Conservation (phyloP, 1,140 invertebrate species). For the Lanistes nyassanus region DNA sequence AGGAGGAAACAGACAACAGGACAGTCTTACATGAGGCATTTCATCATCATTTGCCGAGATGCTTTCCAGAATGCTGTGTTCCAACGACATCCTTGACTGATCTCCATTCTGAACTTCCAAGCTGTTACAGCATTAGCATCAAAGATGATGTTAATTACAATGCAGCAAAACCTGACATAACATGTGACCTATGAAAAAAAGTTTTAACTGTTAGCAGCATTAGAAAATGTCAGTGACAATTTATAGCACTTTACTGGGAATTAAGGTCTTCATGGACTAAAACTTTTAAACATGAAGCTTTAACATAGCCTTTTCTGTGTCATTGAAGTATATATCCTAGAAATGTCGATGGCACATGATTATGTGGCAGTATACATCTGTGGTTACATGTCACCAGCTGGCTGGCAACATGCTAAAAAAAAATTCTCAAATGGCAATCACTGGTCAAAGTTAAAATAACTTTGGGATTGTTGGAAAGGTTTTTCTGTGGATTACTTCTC, state of each 20-base stretch:
- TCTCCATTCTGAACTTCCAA: conserved; percentile 10
- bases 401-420: no score
- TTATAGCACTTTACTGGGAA: neutral
- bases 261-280: neutral
- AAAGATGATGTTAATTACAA: conserved; percentile 13
- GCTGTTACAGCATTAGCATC: conserved; percentile 23
- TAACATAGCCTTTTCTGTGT: neutral
- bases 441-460: no score
- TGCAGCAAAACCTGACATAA: neutral
- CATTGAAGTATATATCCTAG: conserved; percentile 2
- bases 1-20: neutral
- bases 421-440: no score
- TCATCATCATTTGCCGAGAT: conserved; percentile 10
- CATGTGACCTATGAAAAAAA: neutral
- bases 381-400: no score
- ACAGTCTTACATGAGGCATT: conserved; percentile 5
- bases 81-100: conserved; percentile 22
- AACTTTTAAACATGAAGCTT: neutral
- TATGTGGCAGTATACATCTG: no score
- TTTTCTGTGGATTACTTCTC: no score
- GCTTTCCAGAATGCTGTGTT: conserved; percentile 16
- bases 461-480: no score
- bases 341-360: neutral
- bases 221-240: neutral
- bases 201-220: neutral